phyloP scores from a whole-genome alignment of 2,797 vertebrate genomes.

The Alectoris magna region DNA sequence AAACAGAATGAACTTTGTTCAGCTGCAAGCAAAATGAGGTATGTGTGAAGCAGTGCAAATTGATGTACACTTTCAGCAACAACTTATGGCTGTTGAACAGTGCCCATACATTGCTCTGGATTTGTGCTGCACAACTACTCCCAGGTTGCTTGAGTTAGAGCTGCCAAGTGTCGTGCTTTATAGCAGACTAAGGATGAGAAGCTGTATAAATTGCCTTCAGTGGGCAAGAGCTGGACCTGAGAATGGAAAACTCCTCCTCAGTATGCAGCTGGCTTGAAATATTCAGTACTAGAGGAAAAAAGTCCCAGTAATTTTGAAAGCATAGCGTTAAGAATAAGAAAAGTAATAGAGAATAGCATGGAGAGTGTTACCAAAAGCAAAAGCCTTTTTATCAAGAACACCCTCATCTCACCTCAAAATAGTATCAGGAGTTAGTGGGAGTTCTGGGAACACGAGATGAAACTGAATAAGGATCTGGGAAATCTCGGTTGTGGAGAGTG shows the following conservation, averaged over 20 bases:
- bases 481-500: not conserved
- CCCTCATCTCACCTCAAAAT: constrained; percentile 29
- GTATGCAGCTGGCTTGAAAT: not conserved
- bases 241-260: not conserved
- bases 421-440: constrained; percentile 28
- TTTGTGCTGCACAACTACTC: not conserved
- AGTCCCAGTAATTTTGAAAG: not conserved
- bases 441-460: constrained; percentile 25
- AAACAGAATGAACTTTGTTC: not conserved
- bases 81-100: not conserved
- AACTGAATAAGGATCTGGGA: not conserved
- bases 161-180: not conserved
- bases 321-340: not conserved
- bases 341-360: constrained; percentile 6
- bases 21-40: not conserved
- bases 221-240: not conserved
- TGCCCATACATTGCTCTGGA: not conserved
- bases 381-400: not conserved
- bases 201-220: not conserved
- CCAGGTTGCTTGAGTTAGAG: not conserved
- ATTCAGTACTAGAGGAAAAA: not conserved
- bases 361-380: constrained; percentile 14
- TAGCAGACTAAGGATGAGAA: not conserved
- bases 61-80: not conserved
- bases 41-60: accelerated